These are phyloP conservation scores for Macropus fuliginosus DNA, from an alignment of 2,797 vertebrate species.

Conservation along the genomic window DNA sequence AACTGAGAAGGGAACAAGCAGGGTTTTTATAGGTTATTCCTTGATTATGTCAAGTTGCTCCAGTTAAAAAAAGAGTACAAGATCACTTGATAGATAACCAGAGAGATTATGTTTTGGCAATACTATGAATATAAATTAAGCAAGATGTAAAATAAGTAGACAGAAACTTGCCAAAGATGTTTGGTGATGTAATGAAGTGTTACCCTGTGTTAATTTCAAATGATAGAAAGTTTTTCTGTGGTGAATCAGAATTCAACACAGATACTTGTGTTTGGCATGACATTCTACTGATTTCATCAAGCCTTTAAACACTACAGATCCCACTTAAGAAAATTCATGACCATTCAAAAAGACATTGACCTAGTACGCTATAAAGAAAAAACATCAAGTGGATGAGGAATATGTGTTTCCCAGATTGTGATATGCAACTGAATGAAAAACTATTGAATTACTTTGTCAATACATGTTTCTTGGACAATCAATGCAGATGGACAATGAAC, in stretches of 20 bases:
- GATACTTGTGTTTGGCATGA: neutral
- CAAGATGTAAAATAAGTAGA: neutral
- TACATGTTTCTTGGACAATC: neutral
- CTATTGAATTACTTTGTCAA: neutral
- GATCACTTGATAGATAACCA: neutral
- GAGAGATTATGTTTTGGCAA: neutral
- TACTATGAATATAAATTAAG: neutral
- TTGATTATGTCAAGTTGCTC: neutral
- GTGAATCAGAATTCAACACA: neutral
- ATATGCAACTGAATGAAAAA: neutral
- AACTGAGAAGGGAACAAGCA: neutral
- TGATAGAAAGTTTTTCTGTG: neutral
- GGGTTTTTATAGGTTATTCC: neutral
- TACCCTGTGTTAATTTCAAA: neutral
- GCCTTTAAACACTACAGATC: neutral
- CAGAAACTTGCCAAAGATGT: neutral
- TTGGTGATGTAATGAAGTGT: neutral
- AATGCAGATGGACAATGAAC: neutral
- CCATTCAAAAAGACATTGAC: neutral
- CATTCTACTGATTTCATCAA: neutral
- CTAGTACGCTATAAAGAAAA: neutral
- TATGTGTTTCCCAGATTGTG: neutral
- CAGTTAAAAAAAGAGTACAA: neutral
- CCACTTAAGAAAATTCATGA: neutral
- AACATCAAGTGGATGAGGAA: neutral